Percentiles rank a stretch among this genome's conserved stretches.
These are phyloP conservation scores for Raja brachyura DNA, from an alignment of 2,113 vertebrate genomes.

Conservation along the genomic window DNA sequence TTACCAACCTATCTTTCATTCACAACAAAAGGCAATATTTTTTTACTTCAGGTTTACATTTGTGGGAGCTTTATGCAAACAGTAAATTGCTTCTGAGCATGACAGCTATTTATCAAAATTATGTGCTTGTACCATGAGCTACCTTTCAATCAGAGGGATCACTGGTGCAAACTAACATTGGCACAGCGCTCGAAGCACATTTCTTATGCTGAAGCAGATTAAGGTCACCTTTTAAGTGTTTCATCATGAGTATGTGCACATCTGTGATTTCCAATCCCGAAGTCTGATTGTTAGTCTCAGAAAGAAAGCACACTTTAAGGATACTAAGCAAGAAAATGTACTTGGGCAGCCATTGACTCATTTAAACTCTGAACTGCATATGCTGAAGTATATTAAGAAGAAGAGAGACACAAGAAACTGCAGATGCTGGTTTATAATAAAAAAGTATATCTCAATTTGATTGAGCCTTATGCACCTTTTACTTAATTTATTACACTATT, in stretches of 20 bases:
- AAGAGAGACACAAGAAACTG: too few species aligned
- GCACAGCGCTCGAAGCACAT: neutral
- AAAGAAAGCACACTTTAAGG: neutral
- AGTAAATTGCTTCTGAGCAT: neutral
- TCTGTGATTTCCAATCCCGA: neutral
- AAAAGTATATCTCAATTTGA: neutral
- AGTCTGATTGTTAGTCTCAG: neutral
- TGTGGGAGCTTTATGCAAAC: neutral
- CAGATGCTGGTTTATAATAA: too few species aligned
- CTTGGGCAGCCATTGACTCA: neutral
- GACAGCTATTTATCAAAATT: slow-evolving; percentile 11
- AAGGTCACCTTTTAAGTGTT: neutral
- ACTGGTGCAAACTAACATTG: neutral
- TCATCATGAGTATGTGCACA: neutral
- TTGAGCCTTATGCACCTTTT: neutral
- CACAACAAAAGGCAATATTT: neutral
- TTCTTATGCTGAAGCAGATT: neutral
- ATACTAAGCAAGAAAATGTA: neutral
- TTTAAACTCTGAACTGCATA: neutral
- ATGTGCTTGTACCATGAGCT: neutral
- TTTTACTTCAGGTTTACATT: neutral
- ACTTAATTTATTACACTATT: neutral
- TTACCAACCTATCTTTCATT: neutral
- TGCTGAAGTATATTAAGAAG: neutral
- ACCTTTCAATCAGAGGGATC: slow-evolving; percentile 10